These are phyloP conservation scores for Pyralis farinalis DNA, from an alignment of 2,888 invertebrate species.

Conservation along the genomic window DNA sequence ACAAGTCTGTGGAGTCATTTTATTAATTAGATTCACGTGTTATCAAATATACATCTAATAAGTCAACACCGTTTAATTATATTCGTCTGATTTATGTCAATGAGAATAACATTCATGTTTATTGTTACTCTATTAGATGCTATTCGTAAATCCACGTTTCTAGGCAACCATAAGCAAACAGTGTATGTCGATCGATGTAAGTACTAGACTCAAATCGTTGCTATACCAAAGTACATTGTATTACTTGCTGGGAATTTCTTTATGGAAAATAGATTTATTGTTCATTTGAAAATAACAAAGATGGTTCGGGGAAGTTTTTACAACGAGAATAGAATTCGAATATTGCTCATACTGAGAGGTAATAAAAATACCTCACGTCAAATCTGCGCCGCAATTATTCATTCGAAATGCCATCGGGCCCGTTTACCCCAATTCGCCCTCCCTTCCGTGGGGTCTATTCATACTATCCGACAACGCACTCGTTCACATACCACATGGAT, in stretches of 20 bases:
- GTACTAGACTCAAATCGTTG: slow-evolving; percentile 17
- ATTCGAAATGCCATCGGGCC: slow-evolving; percentile 62
- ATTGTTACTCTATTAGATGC: too few relatives aligned
- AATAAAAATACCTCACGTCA: slow-evolving; percentile 75
- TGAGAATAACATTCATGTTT: too few relatives aligned
- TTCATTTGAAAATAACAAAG: slow-evolving; percentile 3
- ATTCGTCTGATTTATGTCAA: too few relatives aligned
- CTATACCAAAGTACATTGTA: neutral
- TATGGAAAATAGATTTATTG: neutral
- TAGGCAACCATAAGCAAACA: slow-evolving; percentile 43
- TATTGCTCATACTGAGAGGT: slow-evolving; percentile 50
- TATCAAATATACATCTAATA: too few relatives aligned
- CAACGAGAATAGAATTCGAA: slow-evolving; percentile 41
- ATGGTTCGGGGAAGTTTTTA: slow-evolving; percentile 3
- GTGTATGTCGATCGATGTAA: slow-evolving; percentile 34
- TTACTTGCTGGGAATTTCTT: neutral
- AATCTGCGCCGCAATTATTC: slow-evolving; percentile 69
- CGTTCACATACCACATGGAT: neutral
- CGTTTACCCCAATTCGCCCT: slow-evolving; percentile 26
- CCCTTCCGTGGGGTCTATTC: slow-evolving; percentile 5
- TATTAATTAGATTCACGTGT: too few relatives aligned
- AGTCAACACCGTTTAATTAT: too few relatives aligned
- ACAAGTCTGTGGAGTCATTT: too few relatives aligned
- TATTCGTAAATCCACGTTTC: slow-evolving; percentile 35
- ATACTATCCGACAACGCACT: neutral